Conservation (phyloP, 1,140 invertebrate species). For the Pseudoatta argentina region DNA sequence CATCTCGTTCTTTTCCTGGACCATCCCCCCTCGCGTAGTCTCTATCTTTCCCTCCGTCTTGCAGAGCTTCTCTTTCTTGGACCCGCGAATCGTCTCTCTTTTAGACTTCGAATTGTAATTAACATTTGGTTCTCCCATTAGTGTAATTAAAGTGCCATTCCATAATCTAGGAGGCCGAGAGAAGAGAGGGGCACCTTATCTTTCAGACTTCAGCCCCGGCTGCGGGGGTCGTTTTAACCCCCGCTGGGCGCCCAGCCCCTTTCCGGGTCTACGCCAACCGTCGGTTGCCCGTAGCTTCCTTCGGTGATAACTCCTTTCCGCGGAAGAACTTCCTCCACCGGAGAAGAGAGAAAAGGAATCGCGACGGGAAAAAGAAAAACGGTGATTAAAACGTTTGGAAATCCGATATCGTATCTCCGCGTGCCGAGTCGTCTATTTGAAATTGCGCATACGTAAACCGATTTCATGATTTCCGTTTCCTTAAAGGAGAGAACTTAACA, state of each 20-base stretch:
- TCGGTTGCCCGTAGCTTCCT: conserved; percentile 79
- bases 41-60: conserved; percentile 61
- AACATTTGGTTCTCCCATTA: conserved; percentile 91
- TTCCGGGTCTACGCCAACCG: conserved; percentile 75
- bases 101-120: conserved; percentile 91
- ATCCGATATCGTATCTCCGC: conserved; percentile 68
- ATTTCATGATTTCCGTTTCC: conserved; percentile 40
- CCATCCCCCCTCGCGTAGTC: conserved; percentile 53
- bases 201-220: conserved; percentile 85
- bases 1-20: conserved; percentile 80
- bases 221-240: conserved; percentile 81
- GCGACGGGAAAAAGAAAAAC: conserved; percentile 67
- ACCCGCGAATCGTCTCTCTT: conserved; percentile 86
- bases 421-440: conserved; percentile 27
- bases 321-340: conserved; percentile 60
- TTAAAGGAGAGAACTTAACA: not conserved
- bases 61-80: conserved; percentile 72
- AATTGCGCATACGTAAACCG: conserved; percentile 22
- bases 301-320: conserved; percentile 83
- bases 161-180: conserved; percentile 86
- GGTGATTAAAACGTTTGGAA: conserved; percentile 78
- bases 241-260: conserved; percentile 75
- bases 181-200: conserved; percentile 85
- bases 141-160: conserved; percentile 91
- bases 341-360: conserved; percentile 31